phyloP scores from a whole-genome alignment of 2,113 vertebrate genomes.

The Nerophis ophidion region DNA sequence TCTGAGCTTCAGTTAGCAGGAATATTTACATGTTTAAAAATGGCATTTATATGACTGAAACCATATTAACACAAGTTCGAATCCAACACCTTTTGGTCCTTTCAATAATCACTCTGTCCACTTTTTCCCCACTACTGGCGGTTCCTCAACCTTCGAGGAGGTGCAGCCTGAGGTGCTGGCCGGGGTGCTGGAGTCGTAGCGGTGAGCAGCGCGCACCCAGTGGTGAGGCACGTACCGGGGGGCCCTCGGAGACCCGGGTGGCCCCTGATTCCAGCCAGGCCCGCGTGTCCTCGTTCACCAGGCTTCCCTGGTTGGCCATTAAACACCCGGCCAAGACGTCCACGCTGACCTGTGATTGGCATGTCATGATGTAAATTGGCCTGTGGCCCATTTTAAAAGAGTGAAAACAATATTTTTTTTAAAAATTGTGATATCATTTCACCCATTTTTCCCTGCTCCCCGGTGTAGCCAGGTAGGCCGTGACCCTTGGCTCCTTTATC shows the following conservation, averaged over 20 bases:
- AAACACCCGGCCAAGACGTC: slow-evolving; percentile 64
- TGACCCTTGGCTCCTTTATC: slow-evolving; percentile 62
- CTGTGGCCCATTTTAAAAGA: too few species aligned
- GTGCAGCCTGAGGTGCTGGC: slow-evolving; percentile 17
- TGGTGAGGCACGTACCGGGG: slow-evolving; percentile 71
- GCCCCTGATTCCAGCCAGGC: slow-evolving; percentile 66
- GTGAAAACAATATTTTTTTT: neutral
- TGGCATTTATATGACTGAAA: slow-evolving; percentile 32
- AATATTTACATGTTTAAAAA: slow-evolving; percentile 64
- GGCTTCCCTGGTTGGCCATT: slow-evolving; percentile 70
- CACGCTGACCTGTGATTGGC: slow-evolving; percentile 65
- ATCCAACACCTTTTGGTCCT: slow-evolving; percentile 15
- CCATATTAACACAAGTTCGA: slow-evolving; percentile 35
- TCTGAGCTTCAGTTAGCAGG: slow-evolving; percentile 23
- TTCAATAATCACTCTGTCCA: slow-evolving; percentile 11
- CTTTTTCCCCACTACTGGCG: slow-evolving; percentile 44
- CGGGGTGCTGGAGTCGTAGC: slow-evolving; percentile 33
- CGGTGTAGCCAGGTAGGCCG: slow-evolving; percentile 52
- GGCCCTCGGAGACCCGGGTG: slow-evolving; percentile 68
- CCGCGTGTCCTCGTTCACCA: slow-evolving; percentile 69
- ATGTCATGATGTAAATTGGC: too few species aligned
- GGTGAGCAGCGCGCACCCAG: slow-evolving; percentile 62
- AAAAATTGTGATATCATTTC: slow-evolving; percentile 10
- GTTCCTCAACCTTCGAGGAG: slow-evolving; percentile 45
- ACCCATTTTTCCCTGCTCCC: slow-evolving; percentile 63